A percentile compares a stretch with the other conserved stretches of the same genome.
Evolutionary conservation across 2,888 invertebrate genomes (phyloP).

Genomic region (Salticus scenicus): DNA sequence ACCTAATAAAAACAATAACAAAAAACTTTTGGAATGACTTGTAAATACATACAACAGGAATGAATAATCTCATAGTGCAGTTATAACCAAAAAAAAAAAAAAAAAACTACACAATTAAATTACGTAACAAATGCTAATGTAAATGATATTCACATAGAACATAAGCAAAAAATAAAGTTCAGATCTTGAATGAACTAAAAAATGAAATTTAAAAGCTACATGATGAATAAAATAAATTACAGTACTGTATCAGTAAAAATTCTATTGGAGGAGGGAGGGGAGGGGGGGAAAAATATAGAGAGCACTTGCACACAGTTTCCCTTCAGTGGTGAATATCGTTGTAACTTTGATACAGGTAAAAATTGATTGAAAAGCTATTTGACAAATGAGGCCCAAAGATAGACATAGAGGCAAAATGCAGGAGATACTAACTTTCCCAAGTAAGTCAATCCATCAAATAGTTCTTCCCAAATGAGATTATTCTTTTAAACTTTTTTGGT

Average conservation of each 20-base stretch:
- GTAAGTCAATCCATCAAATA: conserved; percentile 49
- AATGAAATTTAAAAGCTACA: conserved; percentile 15
- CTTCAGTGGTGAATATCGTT: conserved; percentile 39
- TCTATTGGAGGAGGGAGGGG: not conserved
- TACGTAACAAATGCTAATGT: conserved; percentile 53
- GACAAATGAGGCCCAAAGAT: conserved; percentile 38
- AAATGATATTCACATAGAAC: conserved; percentile 42
- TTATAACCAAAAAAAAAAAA: no score
- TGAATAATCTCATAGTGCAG: conserved; percentile 62
- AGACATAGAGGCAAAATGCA: conserved; percentile 37
- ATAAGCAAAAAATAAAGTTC: not conserved
- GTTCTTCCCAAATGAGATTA: conserved; percentile 41
- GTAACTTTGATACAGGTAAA: conserved; percentile 48
- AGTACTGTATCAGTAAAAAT: conserved; percentile 9
- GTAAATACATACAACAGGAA: conserved; percentile 62
- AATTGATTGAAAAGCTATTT: conserved; percentile 41
- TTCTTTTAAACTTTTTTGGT: conserved; percentile 36
- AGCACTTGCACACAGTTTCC: conserved; percentile 28
- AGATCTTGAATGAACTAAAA: conserved; percentile 7
- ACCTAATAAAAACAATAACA: conserved; percentile 56
- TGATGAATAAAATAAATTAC: conserved; percentile 34
- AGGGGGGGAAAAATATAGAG: conserved; percentile 1
- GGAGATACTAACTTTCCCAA: conserved; percentile 36
- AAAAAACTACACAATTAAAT: conserved; percentile 46
- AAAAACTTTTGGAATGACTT: conserved; percentile 63